Evolutionary conservation across 1,140 invertebrate species (phyloP).

Genomic region (Thalassaphorura encarpata): DNA sequence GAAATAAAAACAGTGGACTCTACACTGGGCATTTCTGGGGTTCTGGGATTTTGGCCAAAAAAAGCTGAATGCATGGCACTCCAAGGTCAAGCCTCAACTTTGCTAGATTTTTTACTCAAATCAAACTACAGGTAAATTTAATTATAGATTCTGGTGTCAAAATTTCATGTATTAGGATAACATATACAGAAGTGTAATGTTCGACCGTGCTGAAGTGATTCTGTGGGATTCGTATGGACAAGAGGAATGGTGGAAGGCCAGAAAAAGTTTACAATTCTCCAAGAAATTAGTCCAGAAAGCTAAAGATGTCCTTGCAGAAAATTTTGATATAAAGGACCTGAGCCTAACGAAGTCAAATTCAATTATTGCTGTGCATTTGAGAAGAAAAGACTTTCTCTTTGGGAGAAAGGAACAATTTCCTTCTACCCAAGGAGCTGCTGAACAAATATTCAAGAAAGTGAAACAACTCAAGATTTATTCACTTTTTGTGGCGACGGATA

Average conservation of each 20-base stretch:
- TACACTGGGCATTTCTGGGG: conserved; percentile 51
- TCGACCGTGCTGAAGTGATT: conserved; percentile 78
- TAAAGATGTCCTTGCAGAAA: too few species aligned
- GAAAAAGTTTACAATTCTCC: conserved; percentile 85
- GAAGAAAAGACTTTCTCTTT: conserved; percentile 70
- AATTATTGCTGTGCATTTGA: conserved; percentile 70
- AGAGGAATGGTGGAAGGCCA: conserved; percentile 67
- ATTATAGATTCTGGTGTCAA: too few species aligned
- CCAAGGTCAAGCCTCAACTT: conserved; percentile 62
- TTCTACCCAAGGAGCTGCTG: conserved; percentile 54
- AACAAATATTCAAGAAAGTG: conserved; percentile 55
- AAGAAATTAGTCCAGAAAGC: conserved; percentile 26
- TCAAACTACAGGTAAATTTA: conserved; percentile 11
- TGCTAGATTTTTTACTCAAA: conserved; percentile 43
- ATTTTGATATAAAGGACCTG: too few species aligned
- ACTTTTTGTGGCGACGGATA: conserved; percentile 78
- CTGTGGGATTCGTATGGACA: conserved; percentile 79
- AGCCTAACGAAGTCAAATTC: conserved; percentile 37
- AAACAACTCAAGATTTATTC: conserved; percentile 48
- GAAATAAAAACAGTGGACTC: conserved; percentile 33
- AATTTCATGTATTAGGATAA: too few species aligned
- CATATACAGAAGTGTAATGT: conserved; percentile 50
- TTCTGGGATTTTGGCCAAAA: conserved; percentile 51
- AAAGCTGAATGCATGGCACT: conserved; percentile 67
- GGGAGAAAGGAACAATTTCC: conserved; percentile 54